Percentiles rank a stretch among this genome's conserved stretches.
phyloP scores from a whole-genome alignment of 2,888 invertebrate genomes.

The Dascillus cervinus region DNA sequence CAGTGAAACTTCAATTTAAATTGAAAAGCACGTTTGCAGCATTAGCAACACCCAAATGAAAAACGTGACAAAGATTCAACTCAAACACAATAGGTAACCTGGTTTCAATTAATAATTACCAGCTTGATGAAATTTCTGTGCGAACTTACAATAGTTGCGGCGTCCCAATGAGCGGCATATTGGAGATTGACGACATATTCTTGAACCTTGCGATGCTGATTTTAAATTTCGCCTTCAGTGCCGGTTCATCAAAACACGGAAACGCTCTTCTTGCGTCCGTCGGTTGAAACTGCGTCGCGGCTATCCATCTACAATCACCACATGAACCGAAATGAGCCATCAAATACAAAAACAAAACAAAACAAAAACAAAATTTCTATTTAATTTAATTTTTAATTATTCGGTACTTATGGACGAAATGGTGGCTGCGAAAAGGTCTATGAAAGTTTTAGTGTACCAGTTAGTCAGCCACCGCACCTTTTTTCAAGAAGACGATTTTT shows the following conservation, averaged over 20 bases:
- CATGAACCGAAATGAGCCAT: too few relatives aligned
- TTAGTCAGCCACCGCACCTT: too few relatives aligned
- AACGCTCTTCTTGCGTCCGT: constrained; percentile 76
- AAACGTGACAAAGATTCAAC: too few relatives aligned
- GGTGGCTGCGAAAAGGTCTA: too few relatives aligned
- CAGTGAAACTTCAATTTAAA: too few relatives aligned
- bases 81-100: too few relatives aligned
- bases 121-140: too few relatives aligned
- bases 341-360: constrained; percentile 6
- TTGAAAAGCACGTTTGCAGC: too few relatives aligned
- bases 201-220: constrained; percentile 65
- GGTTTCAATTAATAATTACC: too few relatives aligned
- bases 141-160: constrained; percentile 48
- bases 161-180: constrained; percentile 56
- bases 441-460: too few relatives aligned
- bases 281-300: constrained; percentile 75
- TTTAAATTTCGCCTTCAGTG: constrained; percentile 71
- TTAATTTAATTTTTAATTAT: not conserved
- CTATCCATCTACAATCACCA: constrained; percentile 73
- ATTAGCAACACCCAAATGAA: too few relatives aligned
- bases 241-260: constrained; percentile 84
- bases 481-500: not conserved
- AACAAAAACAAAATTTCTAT: not conserved
- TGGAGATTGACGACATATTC: constrained; percentile 69
- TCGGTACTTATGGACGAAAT: not conserved